Evolutionary conservation across 2,797 vertebrate species (phyloP).

Genomic region (Peromyscus aztecus): DNA sequence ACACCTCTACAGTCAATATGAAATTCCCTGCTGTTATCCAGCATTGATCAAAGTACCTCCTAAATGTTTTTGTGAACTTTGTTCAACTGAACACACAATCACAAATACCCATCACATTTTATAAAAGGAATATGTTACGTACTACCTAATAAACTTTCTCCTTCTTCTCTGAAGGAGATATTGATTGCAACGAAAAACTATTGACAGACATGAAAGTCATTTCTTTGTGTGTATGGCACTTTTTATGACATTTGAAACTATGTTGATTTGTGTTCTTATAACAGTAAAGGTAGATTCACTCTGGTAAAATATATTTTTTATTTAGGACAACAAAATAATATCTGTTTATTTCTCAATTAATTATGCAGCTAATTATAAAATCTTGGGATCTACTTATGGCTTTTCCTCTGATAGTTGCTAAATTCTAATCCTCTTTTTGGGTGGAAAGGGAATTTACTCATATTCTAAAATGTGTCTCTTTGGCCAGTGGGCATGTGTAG

Average conservation of each 20-base stretch:
- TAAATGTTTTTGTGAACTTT: slow-evolving; percentile 32
- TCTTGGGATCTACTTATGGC: not conserved
- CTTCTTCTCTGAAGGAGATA: slow-evolving; percentile 14
- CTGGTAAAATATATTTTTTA: slow-evolving; percentile 22
- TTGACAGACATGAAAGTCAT: not conserved
- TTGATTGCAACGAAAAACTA: slow-evolving; percentile 31
- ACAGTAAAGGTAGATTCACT: not conserved
- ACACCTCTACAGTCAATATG: not conserved
- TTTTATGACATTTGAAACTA: not conserved
- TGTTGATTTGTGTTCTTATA: not conserved
- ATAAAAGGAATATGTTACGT: not conserved
- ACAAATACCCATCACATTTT: not conserved
- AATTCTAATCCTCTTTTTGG: not conserved
- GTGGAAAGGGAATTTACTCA: not conserved
- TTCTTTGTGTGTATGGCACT: not conserved
- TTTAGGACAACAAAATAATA: not conserved
- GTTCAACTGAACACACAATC: not conserved
- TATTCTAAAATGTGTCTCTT: not conserved
- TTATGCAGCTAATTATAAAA: slow-evolving; percentile 4
- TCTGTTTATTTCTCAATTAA: not conserved
- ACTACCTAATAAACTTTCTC: slow-evolving; percentile 11
- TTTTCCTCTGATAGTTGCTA: not conserved
- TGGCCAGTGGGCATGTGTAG: not conserved
- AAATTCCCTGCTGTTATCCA: not conserved
- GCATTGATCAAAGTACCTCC: not conserved